A percentile compares a stretch with the other conserved stretches of the same genome.
Conservation (phyloP, 2,113 vertebrate genomes). For the Oriolus oriolus region DNA sequence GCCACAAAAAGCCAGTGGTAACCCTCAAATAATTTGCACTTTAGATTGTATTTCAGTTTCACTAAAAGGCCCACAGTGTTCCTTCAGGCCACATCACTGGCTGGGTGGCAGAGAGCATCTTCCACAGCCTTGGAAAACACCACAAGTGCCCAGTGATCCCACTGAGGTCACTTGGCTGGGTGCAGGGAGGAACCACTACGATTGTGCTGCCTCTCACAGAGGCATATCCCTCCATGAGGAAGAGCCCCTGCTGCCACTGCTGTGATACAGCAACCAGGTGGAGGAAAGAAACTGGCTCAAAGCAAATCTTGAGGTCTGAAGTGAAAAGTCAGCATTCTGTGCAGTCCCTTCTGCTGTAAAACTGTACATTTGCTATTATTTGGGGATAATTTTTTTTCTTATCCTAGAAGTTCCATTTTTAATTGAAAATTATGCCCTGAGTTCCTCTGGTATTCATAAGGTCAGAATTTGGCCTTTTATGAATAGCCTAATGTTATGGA, state of each 20-base stretch:
- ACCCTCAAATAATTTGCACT: not conserved
- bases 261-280: not conserved
- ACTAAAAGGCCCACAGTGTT: not conserved
- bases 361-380: not conserved
- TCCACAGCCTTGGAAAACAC: not conserved
- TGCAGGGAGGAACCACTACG: not conserved
- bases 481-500: not conserved
- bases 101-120: not conserved
- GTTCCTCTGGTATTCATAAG: not conserved
- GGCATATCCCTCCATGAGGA: rapidly evolving
- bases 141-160: rapidly evolving
- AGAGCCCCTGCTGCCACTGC: not conserved
- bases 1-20: not conserved
- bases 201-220: rapidly evolving
- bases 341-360: not conserved
- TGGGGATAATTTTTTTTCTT: not conserved
- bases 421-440: not conserved
- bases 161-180: not conserved
- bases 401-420: not conserved
- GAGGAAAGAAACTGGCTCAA: not conserved
- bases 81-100: not conserved
- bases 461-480: not conserved
- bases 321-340: not conserved
- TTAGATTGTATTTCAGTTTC: not conserved
- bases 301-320: not conserved